A percentile compares a stretch with the other conserved stretches of the same genome.
Evolutionary conservation across 2,113 vertebrate species (phyloP).

Genomic region (Taurulus bubalis): DNA sequence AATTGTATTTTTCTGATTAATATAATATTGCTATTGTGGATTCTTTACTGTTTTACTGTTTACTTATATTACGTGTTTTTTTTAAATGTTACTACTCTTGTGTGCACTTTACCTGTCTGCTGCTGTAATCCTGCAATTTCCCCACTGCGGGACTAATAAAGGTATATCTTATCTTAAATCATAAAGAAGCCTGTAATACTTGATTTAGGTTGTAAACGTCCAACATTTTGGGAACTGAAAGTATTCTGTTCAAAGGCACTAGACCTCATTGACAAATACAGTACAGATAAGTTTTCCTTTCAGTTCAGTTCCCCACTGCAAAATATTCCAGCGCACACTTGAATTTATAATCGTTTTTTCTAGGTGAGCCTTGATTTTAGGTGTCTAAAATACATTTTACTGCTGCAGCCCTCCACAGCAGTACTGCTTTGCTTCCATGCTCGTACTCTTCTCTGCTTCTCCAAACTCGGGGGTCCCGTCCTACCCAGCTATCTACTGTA

Average conservation of each 20-base stretch:
- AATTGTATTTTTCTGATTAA: too few relatives aligned
- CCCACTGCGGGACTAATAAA: too few relatives aligned
- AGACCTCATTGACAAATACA: not conserved
- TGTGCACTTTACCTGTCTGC: too few relatives aligned
- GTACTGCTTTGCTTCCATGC: not conserved
- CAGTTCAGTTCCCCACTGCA: not conserved
- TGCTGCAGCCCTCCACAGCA: not conserved
- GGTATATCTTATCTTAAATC: too few relatives aligned
- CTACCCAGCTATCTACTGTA: not conserved
- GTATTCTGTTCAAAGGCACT: not conserved
- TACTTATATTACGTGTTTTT: too few relatives aligned
- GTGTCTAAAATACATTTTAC: not conserved
- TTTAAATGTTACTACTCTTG: too few relatives aligned
- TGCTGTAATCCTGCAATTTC: too few relatives aligned
- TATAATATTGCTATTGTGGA: too few relatives aligned
- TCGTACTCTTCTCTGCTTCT: not conserved
- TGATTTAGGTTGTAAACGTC: not conserved
- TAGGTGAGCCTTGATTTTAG: not conserved
- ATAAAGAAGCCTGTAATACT: not conserved
- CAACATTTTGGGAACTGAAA: not conserved
- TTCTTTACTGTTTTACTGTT: too few relatives aligned
- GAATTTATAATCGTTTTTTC: too few relatives aligned
- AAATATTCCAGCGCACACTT: not conserved
- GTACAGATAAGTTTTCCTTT: too few relatives aligned
- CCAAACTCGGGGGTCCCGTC: not conserved